phyloP scores from a whole-genome alignment of 2,113 vertebrate species.

The Rynchops niger region DNA sequence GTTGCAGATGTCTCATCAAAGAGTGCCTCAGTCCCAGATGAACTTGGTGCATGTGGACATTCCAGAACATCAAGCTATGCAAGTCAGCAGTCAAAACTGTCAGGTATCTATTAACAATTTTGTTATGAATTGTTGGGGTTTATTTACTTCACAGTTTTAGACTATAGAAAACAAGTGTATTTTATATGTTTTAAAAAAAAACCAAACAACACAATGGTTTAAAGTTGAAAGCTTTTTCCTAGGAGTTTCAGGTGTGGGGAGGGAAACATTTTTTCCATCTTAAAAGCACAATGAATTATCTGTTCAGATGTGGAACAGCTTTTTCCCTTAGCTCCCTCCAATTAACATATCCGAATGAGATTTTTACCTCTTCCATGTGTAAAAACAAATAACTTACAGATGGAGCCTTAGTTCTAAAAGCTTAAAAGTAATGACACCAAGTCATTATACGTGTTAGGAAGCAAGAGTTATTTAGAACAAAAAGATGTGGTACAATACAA shows the following conservation, averaged over 20 bases:
- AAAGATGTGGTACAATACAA: background rate
- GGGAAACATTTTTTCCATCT: background rate
- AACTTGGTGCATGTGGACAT: conserved; percentile 84
- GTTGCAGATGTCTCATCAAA: conserved; percentile 80
- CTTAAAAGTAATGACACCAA: background rate
- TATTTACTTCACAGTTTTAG: background rate
- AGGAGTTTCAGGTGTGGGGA: background rate
- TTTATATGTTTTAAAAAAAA: background rate
- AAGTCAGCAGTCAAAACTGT: conserved; percentile 93
- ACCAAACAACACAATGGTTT: background rate
- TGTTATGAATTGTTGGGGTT: background rate
- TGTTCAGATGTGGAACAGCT: background rate
- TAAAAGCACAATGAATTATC: background rate
- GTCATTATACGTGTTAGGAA: background rate
- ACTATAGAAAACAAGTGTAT: background rate
- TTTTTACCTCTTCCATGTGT: background rate
- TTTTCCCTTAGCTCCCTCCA: background rate
- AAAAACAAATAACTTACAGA: background rate
- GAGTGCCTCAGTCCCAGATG: conserved; percentile 85
- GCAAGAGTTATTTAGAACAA: background rate
- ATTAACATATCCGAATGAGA: background rate
- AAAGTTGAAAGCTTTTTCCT: background rate
- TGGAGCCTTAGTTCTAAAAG: background rate
- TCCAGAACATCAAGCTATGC: conserved; percentile 91
- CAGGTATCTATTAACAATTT: conserved; percentile 79